A percentile compares a stretch with the other conserved stretches of the same genome.
Evolutionary conservation across 2,797 vertebrate species (phyloP).

Genomic region (Perodicticus potto): DNA sequence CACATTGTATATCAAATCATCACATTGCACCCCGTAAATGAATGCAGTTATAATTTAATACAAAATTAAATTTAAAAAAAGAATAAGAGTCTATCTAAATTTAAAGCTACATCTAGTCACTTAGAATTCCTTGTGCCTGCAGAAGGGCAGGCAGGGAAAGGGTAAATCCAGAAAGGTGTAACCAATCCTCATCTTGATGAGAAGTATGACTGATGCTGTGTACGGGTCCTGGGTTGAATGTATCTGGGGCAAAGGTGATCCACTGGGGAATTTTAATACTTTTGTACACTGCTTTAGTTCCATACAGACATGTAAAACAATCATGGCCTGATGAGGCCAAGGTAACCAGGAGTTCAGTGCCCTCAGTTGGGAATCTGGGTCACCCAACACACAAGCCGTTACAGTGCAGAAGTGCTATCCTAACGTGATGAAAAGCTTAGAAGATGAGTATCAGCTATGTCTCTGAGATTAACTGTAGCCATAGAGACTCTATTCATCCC

Average conservation of each 20-base stretch:
- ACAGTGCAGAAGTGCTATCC: neutral
- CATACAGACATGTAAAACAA: neutral
- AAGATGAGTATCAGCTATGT: neutral
- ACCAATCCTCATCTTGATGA: neutral
- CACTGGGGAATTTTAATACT: neutral
- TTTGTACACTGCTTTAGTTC: neutral
- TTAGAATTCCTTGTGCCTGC: neutral
- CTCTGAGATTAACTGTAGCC: neutral
- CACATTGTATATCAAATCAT: too few relatives aligned
- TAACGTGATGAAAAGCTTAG: neutral
- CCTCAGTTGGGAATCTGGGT: neutral
- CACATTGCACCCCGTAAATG: too few relatives aligned
- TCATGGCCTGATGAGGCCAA: neutral
- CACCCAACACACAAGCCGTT: neutral
- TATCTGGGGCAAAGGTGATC: neutral
- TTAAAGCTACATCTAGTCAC: neutral
- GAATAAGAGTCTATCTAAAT: neutral
- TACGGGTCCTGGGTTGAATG: neutral
- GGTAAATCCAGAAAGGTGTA: neutral
- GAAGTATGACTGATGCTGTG: neutral
- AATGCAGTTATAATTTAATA: too few relatives aligned
- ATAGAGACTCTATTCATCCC: neutral
- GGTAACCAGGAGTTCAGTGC: neutral
- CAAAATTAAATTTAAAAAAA: too few relatives aligned
- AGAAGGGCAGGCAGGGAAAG: neutral